Evolutionary conservation across 2,888 invertebrate species (phyloP), one percentile per base, ranked within the genome.

Genomic region (Malthinus seriepunctatus): DNA sequence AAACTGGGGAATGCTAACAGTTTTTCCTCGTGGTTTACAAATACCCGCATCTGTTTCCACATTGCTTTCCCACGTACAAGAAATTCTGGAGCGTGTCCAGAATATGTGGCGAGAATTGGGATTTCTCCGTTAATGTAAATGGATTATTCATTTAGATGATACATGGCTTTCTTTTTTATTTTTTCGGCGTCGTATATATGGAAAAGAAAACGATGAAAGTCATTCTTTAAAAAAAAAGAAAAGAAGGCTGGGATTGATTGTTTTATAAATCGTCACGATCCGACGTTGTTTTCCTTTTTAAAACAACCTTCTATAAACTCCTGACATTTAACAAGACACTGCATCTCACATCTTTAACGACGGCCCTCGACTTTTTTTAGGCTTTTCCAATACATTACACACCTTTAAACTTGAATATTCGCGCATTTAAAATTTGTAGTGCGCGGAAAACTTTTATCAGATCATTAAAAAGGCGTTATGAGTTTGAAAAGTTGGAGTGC

Each of bases 41-140:
- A 61, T 56, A 51, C 57, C 59, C 52, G 56, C 59, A 56, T 59
- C 55, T 62, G 62, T 59, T 59, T 62, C 58, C 58, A 53, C 52
- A 42, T 48, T 59, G 56, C 46, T 46, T 47, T 52, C 51, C 56
- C 62, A 59, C 56, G 58, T 59, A 51, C 55, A 62, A 62, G 62
- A 62, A 62, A 62, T 56, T 38, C 62, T 59, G 59, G 59, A 55
- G 53, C 62, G 62, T 62, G 62, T 62, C 62, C 62, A 62, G 56
- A 59, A 62, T 62, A 44, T 55, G 49, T 54, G 53, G 51, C 34
- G 31, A 52, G 51, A 35, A 53, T 51, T 32, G 51, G 50, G 34
- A 57, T 57, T 61, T 53, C 49, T 51, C 39, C 44, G 54, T 57
- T 54, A 57, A 61, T 57, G 52, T 51, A 54, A 61, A 51, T 58